Evolutionary conservation across 2,113 vertebrate species (phyloP), one percentile per base, ranked within the genome.

Genomic region (Suncus etruscus): DNA sequence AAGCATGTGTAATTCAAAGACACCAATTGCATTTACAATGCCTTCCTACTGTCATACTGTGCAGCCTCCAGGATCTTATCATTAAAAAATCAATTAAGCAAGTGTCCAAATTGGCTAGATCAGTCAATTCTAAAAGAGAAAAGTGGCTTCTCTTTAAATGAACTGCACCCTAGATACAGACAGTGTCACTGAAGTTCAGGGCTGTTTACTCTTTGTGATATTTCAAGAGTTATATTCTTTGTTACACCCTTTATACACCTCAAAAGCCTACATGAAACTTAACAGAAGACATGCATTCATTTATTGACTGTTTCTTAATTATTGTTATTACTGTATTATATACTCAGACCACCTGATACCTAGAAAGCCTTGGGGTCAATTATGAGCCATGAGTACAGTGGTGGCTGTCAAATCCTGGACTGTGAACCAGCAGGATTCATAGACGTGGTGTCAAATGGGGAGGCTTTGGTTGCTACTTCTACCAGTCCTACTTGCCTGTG

Each of bases 291-390:
- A 88, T 89, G 96, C 80, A 76, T 88, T 97, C 94, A 96, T 96
- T 97, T 94, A 93, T 91, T 96, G 85, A 93, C 95, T 97, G 97
- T 97, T 94, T 96, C 94, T 85, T 96, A 94, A 97, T 97, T 97
- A 95, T 95, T 66, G 78, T 96, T 95, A 97, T 97, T 95, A 96
- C 70, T 78, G 74, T 81, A 83, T 96, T 94, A 74, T 91, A 27
- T 86, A 86, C 93, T 95, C 89, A 91, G 87, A 95, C 32, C 92
- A 94, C 94, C 86, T 95, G 92, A 91, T 86, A 74, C 63, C 54
- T 94, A 82, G 79, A 93, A 39, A 96, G 86, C 54, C 11, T 86
- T 91, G 96, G 87, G 92, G 83, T 95, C 92, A 95, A 80, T 51
- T 89, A 69, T 27, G 75, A 93, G 25, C 29, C 63, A 11, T 18